These are phyloP conservation scores for Eledone cirrhosa DNA, from an alignment of 2,888 invertebrate genomes.

Conservation along the genomic window DNA sequence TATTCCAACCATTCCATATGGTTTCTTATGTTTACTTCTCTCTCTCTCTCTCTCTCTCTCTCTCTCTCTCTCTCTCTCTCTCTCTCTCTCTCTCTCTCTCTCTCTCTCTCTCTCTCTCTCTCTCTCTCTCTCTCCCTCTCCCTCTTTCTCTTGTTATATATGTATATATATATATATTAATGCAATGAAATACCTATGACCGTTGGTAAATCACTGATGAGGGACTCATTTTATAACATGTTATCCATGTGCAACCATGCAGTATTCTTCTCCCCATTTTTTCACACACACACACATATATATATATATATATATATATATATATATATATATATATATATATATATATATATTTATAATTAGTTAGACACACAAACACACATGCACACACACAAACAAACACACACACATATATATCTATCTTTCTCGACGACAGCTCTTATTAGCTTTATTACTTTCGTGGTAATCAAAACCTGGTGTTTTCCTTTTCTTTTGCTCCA, in stretches of 20 bases:
- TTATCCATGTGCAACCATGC: no score
- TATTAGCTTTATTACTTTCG: no score
- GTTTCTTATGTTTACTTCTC: no score
- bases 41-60: slow-evolving; percentile 23
- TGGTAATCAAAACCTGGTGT: no score
- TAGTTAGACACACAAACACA: not conserved
- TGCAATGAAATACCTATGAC: no score
- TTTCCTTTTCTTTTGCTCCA: no score
- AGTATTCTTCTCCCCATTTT: not conserved
- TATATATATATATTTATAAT: not conserved
- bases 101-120: slow-evolving; percentile 20
- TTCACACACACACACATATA: slow-evolving; percentile 23
- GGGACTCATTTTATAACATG: no score
- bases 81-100: not conserved
- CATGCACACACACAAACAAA: not conserved
- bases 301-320: no score
- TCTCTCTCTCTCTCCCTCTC: slow-evolving; percentile 25
- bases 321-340: not conserved
- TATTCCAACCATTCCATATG: no score
- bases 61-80: slow-evolving; percentile 27
- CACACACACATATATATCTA: not conserved
- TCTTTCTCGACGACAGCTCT: no score
- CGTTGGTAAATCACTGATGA: no score
- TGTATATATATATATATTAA: slow-evolving; percentile 24
- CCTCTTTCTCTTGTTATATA: slow-evolving; percentile 26